These are phyloP conservation scores for Limnephilus lunatus DNA, from an alignment of 2,888 invertebrate species.

Conservation along the genomic window DNA sequence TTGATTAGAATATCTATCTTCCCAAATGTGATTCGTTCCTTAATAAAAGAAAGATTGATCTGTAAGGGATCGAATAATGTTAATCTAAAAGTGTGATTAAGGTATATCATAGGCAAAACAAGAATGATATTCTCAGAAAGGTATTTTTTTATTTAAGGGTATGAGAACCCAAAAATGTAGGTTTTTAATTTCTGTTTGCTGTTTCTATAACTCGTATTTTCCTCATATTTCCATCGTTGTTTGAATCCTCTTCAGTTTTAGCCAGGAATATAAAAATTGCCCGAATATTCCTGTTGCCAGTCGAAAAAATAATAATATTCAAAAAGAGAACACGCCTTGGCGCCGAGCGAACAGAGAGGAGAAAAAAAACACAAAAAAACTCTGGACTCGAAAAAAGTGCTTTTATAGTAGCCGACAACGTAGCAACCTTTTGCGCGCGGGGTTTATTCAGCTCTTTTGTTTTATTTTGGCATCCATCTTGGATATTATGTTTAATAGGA, in stretches of 20 bases:
- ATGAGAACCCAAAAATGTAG: too few species aligned
- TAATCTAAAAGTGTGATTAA: too few species aligned
- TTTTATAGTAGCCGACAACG: conserved; percentile 41
- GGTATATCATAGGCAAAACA: too few species aligned
- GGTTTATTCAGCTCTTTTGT: background rate
- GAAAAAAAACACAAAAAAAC: background rate
- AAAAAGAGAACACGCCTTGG: conserved; percentile 59
- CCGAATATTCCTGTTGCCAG: conserved; percentile 26
- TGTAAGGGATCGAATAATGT: too few species aligned
- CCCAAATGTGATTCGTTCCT: too few species aligned
- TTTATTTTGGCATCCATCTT: background rate
- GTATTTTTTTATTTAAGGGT: too few species aligned
- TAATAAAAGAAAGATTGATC: too few species aligned
- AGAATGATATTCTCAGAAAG: too few species aligned
- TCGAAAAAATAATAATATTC: conserved; percentile 57
- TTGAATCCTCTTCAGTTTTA: background rate
- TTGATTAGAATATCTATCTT: too few species aligned
- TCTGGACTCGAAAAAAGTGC: conserved; percentile 10
- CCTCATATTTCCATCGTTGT: background rate
- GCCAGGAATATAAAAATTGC: background rate
- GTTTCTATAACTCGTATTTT: background rate
- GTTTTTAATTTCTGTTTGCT: too few species aligned
- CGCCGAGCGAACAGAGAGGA: conserved; percentile 47
- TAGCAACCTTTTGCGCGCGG: conserved; percentile 13
- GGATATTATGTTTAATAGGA: background rate